phyloP scores from a whole-genome alignment of 2,888 invertebrate species.

The Lamellibrachia satsuma region DNA sequence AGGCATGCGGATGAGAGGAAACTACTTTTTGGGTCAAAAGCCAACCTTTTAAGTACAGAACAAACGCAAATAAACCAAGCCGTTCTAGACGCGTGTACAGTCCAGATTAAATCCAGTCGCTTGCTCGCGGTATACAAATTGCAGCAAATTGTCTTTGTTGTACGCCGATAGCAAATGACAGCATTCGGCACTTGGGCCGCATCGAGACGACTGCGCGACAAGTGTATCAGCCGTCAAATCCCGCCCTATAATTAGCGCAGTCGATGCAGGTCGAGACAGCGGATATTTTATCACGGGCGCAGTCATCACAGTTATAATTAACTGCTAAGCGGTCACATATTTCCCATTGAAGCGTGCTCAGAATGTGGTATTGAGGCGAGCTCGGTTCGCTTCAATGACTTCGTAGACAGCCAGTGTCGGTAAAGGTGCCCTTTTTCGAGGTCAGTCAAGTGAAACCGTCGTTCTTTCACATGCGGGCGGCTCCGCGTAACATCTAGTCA shows the following conservation, averaged over 20 bases:
- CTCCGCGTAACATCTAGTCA: not conserved
- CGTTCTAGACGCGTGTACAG: not conserved
- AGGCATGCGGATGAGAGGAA: not conserved
- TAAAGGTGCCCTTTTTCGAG: slow-evolving; percentile 2
- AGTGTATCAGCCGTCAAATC: not conserved
- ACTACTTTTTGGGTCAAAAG: not conserved
- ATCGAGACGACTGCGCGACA: not conserved
- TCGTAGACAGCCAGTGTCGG: not conserved
- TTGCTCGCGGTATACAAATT: slow-evolving; percentile 10
- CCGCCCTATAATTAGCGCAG: not conserved
- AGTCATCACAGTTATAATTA: slow-evolving; percentile 12
- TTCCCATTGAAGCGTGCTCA: not conserved
- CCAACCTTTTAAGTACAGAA: not conserved
- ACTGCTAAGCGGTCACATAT: slow-evolving; percentile 4
- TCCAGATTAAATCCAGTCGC: not conserved
- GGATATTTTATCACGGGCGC: slow-evolving; percentile 13
- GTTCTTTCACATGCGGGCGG: not conserved
- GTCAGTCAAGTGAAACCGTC: not conserved
- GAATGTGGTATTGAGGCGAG: not conserved
- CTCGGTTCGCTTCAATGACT: not conserved
- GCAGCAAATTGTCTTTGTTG: not conserved
- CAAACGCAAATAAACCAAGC: not conserved
- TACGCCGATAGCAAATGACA: not conserved
- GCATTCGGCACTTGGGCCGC: not conserved
- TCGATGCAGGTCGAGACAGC: not conserved